Evolutionary conservation across 2,888 invertebrate genomes (phyloP), one percentile per base, ranked within the genome.

Genomic region (Ceratothoa steindachneri): DNA sequence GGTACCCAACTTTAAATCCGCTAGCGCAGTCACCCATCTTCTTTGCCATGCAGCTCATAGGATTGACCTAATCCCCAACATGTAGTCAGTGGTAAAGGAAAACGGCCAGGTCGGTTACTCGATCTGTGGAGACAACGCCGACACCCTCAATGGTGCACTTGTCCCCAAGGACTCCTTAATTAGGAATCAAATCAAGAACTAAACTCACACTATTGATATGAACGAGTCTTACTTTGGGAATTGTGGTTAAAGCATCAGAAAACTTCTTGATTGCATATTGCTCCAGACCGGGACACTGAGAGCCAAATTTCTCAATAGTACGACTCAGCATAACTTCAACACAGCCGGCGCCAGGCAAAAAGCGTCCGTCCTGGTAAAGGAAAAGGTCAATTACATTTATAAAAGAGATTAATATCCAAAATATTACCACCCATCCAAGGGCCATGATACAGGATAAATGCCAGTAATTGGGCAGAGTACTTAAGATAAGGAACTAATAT

Each of bases 231-330:
- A 55, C 55, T 72, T 80, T 80, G 24, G 80, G 78, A 71, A 80
- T 80, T 0, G 71, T 72, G 29, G 72, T 67, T 28, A 80, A 69
- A 1, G 80, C 80, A 0, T 88, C 87, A 9, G 92, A 92, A 84
- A 97, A 99, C 85, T 95, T 96, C 81, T 95, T 89, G 15, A 97
- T 93, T 12, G 98, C 93, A 85, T 99, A 99, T 83, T 99, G 98
- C 83, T 97, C 96, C 75, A 99, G 86, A 0, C 98, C 98, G 0
- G 97, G 93, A 72, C 95, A 87, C 4, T 93, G 94, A 82, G 96
- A 94, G 0, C 95, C 97, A 83, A 90, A 96, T 71, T 91, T 89
- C 4, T 92, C 87, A 19, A 99, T 87, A 82, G 92, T 91, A 76
- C 91, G 89, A 0, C 97, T 95, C 74, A 99, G 85, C 86, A 97